Conservation (phyloP, 2,797 vertebrate genomes). For the Crocodylus rhombifer region DNA sequence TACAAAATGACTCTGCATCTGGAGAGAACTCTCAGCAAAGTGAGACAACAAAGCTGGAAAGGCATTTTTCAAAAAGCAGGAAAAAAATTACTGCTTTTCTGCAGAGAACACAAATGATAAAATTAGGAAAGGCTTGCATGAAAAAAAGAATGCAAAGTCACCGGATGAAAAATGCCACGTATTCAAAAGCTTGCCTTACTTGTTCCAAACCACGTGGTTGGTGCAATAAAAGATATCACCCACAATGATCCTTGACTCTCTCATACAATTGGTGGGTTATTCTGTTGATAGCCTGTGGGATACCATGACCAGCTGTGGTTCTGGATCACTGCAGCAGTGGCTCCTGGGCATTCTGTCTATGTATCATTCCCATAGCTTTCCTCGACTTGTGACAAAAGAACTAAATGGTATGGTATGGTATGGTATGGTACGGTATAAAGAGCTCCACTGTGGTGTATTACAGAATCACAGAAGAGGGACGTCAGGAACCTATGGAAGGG, state of each 20-base stretch:
- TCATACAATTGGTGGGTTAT: neutral
- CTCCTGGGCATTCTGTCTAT: neutral
- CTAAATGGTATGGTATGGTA: neutral
- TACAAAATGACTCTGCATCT: neutral
- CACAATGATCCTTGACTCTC: neutral
- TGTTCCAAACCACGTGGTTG: too few relatives aligned
- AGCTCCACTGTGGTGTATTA: neutral
- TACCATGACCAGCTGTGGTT: neutral
- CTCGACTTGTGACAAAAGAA: neutral
- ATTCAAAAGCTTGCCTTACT: too few relatives aligned
- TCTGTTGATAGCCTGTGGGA: neutral
- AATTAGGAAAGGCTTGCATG: neutral
- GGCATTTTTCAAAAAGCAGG: neutral
- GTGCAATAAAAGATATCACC: too few relatives aligned
- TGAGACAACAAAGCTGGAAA: neutral
- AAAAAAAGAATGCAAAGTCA: too few relatives aligned
- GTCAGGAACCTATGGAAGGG: too few relatives aligned
- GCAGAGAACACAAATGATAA: neutral
- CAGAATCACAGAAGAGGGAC: neutral
- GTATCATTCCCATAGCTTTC: neutral
- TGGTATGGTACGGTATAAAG: neutral
- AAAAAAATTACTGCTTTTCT: neutral
- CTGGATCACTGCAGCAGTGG: neutral
- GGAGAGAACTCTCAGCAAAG: conserved; percentile 5
- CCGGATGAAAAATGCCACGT: too few relatives aligned